Percentiles rank a stretch among this genome's conserved stretches.
Evolutionary conservation across 2,888 invertebrate species (phyloP).

Genomic region (Mythimna loreyi): DNA sequence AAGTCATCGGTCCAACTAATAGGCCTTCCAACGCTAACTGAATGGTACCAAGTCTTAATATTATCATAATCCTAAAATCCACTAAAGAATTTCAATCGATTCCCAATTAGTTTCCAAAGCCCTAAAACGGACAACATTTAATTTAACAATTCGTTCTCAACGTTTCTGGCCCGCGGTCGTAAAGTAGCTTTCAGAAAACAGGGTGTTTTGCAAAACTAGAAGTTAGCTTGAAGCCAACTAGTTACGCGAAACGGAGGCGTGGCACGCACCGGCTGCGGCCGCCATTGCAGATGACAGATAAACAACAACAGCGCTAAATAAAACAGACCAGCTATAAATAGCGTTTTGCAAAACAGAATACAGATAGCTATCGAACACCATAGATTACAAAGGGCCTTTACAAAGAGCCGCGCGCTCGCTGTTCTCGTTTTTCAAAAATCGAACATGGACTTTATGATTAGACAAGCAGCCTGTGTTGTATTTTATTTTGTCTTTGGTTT

Average conservation of each 20-base stretch:
- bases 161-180: slow-evolving; percentile 24
- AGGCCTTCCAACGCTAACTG: too few relatives aligned
- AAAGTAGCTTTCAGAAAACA: slow-evolving; percentile 46
- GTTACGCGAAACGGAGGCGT: slow-evolving; percentile 58
- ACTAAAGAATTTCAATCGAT: slow-evolving; percentile 30
- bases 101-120: slow-evolving; percentile 37
- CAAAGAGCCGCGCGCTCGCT: slow-evolving; percentile 43
- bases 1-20: too few relatives aligned
- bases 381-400: slow-evolving; percentile 46
- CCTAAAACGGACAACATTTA: slow-evolving; percentile 24
- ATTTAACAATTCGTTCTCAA: slow-evolving; percentile 41
- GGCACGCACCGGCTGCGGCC: slow-evolving; percentile 48
- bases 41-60: background rate
- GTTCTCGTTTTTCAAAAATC: slow-evolving; percentile 39
- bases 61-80: background rate
- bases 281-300: slow-evolving; percentile 64
- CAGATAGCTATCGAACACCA: slow-evolving; percentile 47
- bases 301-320: slow-evolving; percentile 58
- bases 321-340: slow-evolving; percentile 54
- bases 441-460: slow-evolving; percentile 37
- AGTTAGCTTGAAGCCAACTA: slow-evolving; percentile 47
- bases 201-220: slow-evolving; percentile 60
- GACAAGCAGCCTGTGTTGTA: slow-evolving; percentile 6
- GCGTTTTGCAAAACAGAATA: slow-evolving; percentile 31
- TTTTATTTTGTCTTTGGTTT: slow-evolving; percentile 1